Evolutionary conservation across 2,888 invertebrate species (phyloP), one percentile per base, ranked within the genome.

Genomic region (Atethmia centrago): DNA sequence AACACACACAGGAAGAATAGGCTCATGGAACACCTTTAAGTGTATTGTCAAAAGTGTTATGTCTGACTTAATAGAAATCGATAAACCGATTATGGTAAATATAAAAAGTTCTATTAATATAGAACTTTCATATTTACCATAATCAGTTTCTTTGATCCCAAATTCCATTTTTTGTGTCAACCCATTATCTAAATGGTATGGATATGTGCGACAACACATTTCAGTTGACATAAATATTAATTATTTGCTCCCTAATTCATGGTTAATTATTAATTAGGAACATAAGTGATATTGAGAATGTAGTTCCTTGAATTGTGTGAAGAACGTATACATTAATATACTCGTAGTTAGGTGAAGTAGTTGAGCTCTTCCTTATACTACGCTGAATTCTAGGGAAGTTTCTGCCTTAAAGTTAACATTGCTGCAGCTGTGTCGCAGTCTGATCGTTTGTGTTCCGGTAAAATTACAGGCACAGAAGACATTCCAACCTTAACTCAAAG

Each of bases 141-240:
- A 47, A 28, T 36, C 28, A 14, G 16, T 47, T 45, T 0, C 14
- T 10, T 19, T 21, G 31, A 31, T 31, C 1, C 19, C 19, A 62
- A 4, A 19, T 45, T 42, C 19, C 2, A 21, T 21, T 14, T 45
- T 45, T 55, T 28, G 28, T 9, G n/a, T 28, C 4, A 70, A 58
- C 2, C 49, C 28, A 28, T 59, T 71, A 59, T 36, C 71, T 74
- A 59, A 59, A 79, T 71, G 51, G 16, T 71, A 28, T 14, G 25
- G 16, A 40, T 40, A 40, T 36, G 40, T 14, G 21, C 10, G 7
- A 45, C 40, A 58, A 19, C 7, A 55, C 25, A 47, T 40, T 31
- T 16, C 21, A 14, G 36, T 74, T n/a, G 9, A 45, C 51, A 14
- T 40, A 19, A n/a, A 31, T 42, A 71, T 45, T 42, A 49, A 56